Percentiles rank a stretch among this genome's conserved stretches.
Conservation (phyloP, 2,888 invertebrate genomes). For the Synergus itoensis region DNA sequence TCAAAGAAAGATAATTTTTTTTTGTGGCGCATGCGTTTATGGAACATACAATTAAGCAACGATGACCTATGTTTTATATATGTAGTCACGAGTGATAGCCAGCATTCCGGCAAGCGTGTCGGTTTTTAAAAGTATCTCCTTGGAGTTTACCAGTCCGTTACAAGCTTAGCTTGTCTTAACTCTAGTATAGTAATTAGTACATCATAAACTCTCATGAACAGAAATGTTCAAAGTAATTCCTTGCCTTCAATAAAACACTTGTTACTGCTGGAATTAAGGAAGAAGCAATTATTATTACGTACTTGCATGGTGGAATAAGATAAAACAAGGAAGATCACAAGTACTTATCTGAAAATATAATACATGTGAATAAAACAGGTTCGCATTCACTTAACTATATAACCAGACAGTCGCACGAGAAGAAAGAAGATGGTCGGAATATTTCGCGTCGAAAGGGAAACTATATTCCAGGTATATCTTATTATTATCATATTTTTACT, state of each 20-base stretch:
- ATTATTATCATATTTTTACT: neutral
- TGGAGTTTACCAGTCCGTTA: neutral
- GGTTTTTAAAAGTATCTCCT: neutral
- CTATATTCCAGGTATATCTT: slow-evolving; percentile 3
- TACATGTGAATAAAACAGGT: neutral
- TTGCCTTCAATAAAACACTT: neutral
- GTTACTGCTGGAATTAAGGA: neutral
- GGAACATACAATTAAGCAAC: slow-evolving; percentile 28
- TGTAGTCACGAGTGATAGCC: slow-evolving; percentile 16
- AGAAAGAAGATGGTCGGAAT: neutral
- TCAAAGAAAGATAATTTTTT: neutral
- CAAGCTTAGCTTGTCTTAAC: neutral
- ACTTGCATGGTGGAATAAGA: too few relatives aligned
- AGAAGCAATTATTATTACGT: too few relatives aligned
- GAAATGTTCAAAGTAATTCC: slow-evolving; percentile 1
- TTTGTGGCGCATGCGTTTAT: neutral
- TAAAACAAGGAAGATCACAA: too few relatives aligned
- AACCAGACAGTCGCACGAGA: neutral
- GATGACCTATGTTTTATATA: slow-evolving; percentile 19
- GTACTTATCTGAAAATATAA: neutral
- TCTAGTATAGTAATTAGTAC: neutral
- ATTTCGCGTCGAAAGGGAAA: neutral
- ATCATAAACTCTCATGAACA: neutral
- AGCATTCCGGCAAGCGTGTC: neutral
- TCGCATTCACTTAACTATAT: neutral